Evolutionary conservation across 2,797 vertebrate genomes (phyloP), one percentile per base, ranked within the genome.

Genomic region (Microhierax caerulescens): DNA sequence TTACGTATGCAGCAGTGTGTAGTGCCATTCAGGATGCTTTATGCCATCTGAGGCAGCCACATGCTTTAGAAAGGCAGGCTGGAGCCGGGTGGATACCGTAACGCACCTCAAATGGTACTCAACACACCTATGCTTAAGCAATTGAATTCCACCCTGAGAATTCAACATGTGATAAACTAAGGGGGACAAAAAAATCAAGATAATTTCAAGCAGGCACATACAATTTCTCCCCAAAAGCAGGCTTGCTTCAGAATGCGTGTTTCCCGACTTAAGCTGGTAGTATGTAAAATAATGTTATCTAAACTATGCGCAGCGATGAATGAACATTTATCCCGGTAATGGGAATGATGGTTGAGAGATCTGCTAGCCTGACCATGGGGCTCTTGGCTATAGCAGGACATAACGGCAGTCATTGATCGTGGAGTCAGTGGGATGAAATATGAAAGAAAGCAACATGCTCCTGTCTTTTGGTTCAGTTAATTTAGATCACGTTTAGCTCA

Each of bases 111-210:
- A 15, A 85, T 22, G 67, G 41, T 27, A 63, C 90, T 96, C 73
- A 83, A 72, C 68, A 76, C 81, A 69, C n/a, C 63, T 90, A 21
- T 53, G 65, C 72, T 87, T 65, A 11, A 91, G 64, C 27, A 65
- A 47, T 24, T 39, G 63, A 79, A 95, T 94, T 92, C 90, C 93
- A 90, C 50, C 24, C 47, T 17, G 34, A 53, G 85, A 86, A 81
- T 86, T 93, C 79, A 84, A 45, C 16, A 3, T 15, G 65, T 72
- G 80, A 93, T 88, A 84, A 95, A 88, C 27, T 19, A 23, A 30
- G 32, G 28, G 12, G 4, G 2, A 0, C 3, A 14, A n/a, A 37
- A n/a, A 51, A 1, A 36, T 37, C 12, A 53, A 19, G 61, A 51
- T 41, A 27, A 67, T 81, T 84, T 92, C 68, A 79, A 92, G 59